Percentiles rank a stretch among this genome's conserved stretches.
Conservation (phyloP, 2,113 vertebrate genomes). For the Gorsachius goisagi region DNA sequence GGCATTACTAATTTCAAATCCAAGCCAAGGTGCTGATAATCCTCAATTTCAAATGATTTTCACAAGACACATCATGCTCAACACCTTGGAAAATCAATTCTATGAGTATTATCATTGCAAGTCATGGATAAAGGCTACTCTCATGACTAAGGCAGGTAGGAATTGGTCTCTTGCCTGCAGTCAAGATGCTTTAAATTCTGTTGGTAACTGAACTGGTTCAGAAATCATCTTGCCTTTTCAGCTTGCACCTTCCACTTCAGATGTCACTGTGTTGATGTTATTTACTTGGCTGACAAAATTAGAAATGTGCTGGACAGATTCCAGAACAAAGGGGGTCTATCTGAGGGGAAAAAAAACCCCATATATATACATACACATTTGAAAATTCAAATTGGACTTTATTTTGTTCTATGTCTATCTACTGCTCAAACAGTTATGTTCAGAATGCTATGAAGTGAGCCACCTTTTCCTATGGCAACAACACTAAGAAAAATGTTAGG, state of each 20-base stretch:
- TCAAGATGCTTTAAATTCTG: neutral
- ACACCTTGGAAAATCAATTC: neutral
- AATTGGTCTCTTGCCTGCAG: neutral
- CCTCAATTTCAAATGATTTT: neutral
- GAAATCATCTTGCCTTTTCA: neutral
- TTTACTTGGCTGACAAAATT: neutral
- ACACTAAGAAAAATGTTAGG: slow-evolving; percentile 46
- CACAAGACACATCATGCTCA: neutral
- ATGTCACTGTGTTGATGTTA: neutral
- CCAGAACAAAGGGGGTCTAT: neutral
- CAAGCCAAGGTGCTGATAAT: neutral
- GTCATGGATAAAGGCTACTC: neutral
- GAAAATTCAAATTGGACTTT: neutral
- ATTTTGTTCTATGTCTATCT: slow-evolving; percentile 14
- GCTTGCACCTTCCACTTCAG: neutral
- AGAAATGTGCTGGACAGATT: neutral
- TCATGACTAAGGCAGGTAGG: neutral
- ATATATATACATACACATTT: neutral
- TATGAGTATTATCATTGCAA: neutral
- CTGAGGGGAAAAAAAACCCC: too few relatives aligned
- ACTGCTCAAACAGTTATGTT: neutral
- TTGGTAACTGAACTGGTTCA: neutral
- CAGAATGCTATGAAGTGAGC: slow-evolving; percentile 15
- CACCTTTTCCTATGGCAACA: slow-evolving; percentile 67
- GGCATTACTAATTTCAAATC: neutral